A percentile compares a stretch with the other conserved stretches of the same genome.
Evolutionary conservation across 2,888 invertebrate genomes (phyloP).

Genomic region (Melikaiella ostensackeni): DNA sequence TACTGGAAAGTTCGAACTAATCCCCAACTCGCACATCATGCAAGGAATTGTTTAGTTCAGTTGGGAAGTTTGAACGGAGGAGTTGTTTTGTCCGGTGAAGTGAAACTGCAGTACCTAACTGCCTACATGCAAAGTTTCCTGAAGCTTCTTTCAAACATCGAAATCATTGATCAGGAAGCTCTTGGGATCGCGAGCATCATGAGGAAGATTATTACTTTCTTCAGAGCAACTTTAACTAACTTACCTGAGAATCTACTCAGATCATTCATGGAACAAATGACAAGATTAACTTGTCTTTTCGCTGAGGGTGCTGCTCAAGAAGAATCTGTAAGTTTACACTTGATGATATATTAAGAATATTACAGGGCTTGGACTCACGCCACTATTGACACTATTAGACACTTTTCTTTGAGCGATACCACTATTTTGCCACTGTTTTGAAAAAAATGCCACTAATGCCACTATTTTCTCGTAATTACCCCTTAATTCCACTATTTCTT

Average conservation of each 20-base stretch:
- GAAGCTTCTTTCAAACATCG: slow-evolving; percentile 81
- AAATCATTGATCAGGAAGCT: slow-evolving; percentile 83
- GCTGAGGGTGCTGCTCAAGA: slow-evolving; percentile 83
- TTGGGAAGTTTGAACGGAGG: slow-evolving; percentile 84
- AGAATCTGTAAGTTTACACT: slow-evolving; percentile 79
- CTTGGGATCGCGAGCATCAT: slow-evolving; percentile 84
- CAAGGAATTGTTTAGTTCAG: slow-evolving; percentile 90
- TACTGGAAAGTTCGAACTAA: slow-evolving; percentile 90
- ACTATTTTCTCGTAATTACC: too few relatives aligned
- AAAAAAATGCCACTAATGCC: too few relatives aligned
- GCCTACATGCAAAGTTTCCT: slow-evolving; percentile 82
- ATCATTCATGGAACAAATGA: slow-evolving; percentile 81
- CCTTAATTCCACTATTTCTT: too few relatives aligned
- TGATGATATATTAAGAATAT: slow-evolving; percentile 42
- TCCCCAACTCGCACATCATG: slow-evolving; percentile 86
- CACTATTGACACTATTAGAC: too few relatives aligned
- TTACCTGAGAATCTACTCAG: slow-evolving; percentile 78
- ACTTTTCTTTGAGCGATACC: too few relatives aligned
- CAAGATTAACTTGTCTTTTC: slow-evolving; percentile 82
- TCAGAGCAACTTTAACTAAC: slow-evolving; percentile 77
- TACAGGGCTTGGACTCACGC: too few relatives aligned
- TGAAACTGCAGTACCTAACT: slow-evolving; percentile 80
- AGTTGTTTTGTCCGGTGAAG: slow-evolving; percentile 78
- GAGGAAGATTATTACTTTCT: slow-evolving; percentile 81
- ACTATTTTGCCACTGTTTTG: too few relatives aligned